Base-by-base conservation (phyloP, 2,888 invertebrate species). In the Acheta domesticus region DNA sequence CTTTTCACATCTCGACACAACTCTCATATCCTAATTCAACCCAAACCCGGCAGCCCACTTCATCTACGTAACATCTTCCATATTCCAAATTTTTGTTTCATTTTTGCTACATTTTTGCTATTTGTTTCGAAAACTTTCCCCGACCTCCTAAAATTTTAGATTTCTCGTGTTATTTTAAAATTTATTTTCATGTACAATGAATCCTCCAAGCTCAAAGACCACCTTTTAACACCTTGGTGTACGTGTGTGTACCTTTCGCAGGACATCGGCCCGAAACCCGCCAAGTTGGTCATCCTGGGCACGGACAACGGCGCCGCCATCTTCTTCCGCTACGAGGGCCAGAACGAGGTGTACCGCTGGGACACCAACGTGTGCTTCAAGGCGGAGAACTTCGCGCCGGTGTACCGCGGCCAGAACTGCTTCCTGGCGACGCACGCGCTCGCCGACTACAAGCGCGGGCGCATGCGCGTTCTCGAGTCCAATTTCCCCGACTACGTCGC, bases 401-500 rank as follows among this genome's bases (percentile, higher is more conserved):
- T 91, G 11, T 89, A 91, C 83, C 88, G 87, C 49, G 90, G 90
- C 19, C 88, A 87, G 78, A 89, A 90, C 48, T 90, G 90, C 83
- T 88, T 90, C 62, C 86, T 92, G 75, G 88, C 91, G 62, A 92
- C 92, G 0, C 91, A 91, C 83, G 91, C 89, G 0, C 86, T 90
- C 49, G 89, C 91, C 0, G 91, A 91, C 12, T 89, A 88, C 83
- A 90, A 89, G 85, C 88, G 88, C 49, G 87, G 89, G 75, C 79
- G 76, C 73, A 90, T 92, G 89, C 91, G 92, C 90, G 89, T 89
- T 19, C 85, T 92, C 82, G 92, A 92, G 84, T 91, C 91, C 83
- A 92, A 92, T 85, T 91, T 92, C 87, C 90, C 89, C 78, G 91
- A 92, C 85, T 92, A 89, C 84, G 89, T 92, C 82, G 86, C 88